These are phyloP conservation scores for Atopsyche davidsoni DNA, from an alignment of 1,140 invertebrate species.

Conservation along the genomic window DNA sequence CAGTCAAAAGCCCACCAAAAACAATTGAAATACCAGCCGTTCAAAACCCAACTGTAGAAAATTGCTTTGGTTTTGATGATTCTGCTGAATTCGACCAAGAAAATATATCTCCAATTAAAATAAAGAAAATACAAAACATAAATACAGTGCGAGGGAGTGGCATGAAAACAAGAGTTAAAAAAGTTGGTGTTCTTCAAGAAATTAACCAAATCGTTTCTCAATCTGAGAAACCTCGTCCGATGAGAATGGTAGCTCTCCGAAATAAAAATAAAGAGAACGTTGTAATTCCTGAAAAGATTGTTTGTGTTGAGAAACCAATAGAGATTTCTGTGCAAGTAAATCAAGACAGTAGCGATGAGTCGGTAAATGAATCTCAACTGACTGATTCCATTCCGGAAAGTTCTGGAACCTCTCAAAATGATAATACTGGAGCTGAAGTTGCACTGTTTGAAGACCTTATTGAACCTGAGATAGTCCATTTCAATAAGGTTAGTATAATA, in stretches of 20 bases:
- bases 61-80: constrained; percentile 28
- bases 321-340: too few species aligned
- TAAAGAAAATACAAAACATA: constrained; percentile 12
- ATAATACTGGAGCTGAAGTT: constrained; percentile 10
- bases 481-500: constrained; percentile 12
- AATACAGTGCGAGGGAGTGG: constrained; percentile 11
- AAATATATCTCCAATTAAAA: constrained; percentile 24
- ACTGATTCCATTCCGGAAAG: background rate
- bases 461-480: constrained; percentile 20
- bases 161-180: constrained; percentile 1
- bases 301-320: too few species aligned
- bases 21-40: background rate
- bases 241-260: too few species aligned
- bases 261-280: too few species aligned
- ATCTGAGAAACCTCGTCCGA: too few species aligned
- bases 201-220: constrained; percentile 7
- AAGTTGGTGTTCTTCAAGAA: constrained; percentile 10
- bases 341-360: too few species aligned
- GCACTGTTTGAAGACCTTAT: constrained; percentile 24
- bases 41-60: constrained; percentile 19
- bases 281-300: too few species aligned
- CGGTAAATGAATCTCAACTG: too few species aligned
- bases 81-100: constrained; percentile 24
- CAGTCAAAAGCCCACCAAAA: background rate
- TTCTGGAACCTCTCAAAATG: background rate